Percentiles rank a stretch among this genome's conserved stretches.
Conservation (phyloP, 2,888 invertebrate genomes). For the Leucophenga montana region DNA sequence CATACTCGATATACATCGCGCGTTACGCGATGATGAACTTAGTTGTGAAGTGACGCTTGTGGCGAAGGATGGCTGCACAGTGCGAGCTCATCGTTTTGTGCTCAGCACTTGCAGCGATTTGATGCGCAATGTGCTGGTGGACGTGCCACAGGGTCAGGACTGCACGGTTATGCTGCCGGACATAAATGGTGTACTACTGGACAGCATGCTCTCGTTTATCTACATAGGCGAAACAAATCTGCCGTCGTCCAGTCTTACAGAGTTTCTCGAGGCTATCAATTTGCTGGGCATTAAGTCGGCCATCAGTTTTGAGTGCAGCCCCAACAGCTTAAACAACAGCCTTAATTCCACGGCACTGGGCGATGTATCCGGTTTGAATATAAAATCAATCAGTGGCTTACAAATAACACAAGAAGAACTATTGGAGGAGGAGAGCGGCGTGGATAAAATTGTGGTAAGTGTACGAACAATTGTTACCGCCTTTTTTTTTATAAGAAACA, state of each 20-base stretch:
- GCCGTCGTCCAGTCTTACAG: slow-evolving; percentile 67
- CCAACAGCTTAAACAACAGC: slow-evolving; percentile 37
- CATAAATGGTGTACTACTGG: slow-evolving; percentile 66
- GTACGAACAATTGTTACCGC: too few species aligned
- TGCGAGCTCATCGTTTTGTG: slow-evolving; percentile 70
- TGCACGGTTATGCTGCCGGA: slow-evolving; percentile 71
- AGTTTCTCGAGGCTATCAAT: slow-evolving; percentile 71
- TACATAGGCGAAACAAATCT: slow-evolving; percentile 71
- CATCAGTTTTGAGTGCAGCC: slow-evolving; percentile 71
- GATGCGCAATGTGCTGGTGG: slow-evolving; percentile 65
- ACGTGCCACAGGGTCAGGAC: slow-evolving; percentile 66
- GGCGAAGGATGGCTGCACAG: slow-evolving; percentile 65
- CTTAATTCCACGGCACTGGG: slow-evolving; percentile 39
- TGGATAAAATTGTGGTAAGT: slow-evolving; percentile 42
- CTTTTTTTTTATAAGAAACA: too few species aligned
- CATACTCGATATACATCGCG: slow-evolving; percentile 70
- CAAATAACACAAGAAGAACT: slow-evolving; percentile 65
- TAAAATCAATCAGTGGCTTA: slow-evolving; percentile 52
- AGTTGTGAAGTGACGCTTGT: slow-evolving; percentile 69
- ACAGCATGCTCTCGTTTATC: slow-evolving; percentile 69
- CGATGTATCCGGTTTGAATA: background rate
- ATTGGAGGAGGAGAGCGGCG: slow-evolving; percentile 55
- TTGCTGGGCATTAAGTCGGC: slow-evolving; percentile 71
- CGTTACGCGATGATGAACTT: slow-evolving; percentile 62
- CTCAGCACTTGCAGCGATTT: slow-evolving; percentile 70